Conservation (phyloP, 2,888 invertebrate species). For the Drosophila greeni region DNA sequence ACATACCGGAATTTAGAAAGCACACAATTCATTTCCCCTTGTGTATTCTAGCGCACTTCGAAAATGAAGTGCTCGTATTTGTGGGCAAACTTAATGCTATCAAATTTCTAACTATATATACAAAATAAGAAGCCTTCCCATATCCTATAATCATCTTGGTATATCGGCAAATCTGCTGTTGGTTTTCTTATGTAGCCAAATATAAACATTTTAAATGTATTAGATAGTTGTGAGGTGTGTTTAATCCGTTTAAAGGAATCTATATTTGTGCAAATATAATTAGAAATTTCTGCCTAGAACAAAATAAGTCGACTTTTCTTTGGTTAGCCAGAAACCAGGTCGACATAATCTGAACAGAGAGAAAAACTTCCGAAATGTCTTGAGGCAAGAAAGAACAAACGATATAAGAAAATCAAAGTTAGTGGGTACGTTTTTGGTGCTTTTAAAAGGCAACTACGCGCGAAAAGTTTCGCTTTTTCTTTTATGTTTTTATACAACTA, state of each 20-base stretch:
- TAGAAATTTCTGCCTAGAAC: no score
- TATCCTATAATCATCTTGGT: no score
- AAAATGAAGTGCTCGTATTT: neutral
- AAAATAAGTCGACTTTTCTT: neutral
- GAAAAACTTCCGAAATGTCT: constrained; percentile 15
- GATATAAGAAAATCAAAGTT: constrained; percentile 60
- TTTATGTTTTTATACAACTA: constrained; percentile 14
- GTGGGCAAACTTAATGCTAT: neutral
- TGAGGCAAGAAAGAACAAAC: constrained; percentile 6
- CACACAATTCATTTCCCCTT: constrained; percentile 11
- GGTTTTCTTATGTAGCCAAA: neutral
- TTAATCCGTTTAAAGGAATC: neutral
- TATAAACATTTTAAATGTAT: neutral
- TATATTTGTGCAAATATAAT: neutral
- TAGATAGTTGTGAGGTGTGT: no score
- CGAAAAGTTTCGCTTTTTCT: constrained; percentile 69
- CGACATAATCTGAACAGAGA: neutral
- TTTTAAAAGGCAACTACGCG: constrained; percentile 61
- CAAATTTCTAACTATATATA: neutral
- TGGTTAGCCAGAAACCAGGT: constrained; percentile 4
- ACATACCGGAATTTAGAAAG: constrained; percentile 4
- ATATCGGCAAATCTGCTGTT: no score
- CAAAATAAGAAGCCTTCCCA: neutral
- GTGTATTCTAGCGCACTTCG: neutral
- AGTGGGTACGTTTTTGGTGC: constrained; percentile 39